Base-by-base conservation (phyloP, 2,888 invertebrate species). In the Pristionchus japonicus region DNA sequence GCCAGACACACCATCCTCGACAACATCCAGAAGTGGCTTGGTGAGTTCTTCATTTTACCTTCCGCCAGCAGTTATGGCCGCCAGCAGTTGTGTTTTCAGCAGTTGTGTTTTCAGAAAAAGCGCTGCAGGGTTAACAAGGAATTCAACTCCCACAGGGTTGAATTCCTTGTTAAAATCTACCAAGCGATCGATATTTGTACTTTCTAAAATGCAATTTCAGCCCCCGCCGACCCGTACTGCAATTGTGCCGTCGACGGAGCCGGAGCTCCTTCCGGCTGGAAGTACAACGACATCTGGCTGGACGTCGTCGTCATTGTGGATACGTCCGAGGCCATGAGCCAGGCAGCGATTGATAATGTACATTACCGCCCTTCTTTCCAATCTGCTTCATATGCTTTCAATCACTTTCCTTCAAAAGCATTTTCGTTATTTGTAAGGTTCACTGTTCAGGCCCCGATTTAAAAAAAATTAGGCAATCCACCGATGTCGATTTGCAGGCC, bases 1-100 rank as follows among this genome's bases (percentile, higher is more conserved):
- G 86, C 86, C 17, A 64, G 86, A 47, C 37, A 47, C 20, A 43
- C 40, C 13, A 40, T 86, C 47, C 47, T 67, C 27, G 40, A 13
- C 1, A 64, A 64, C 47, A 86, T 86, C 37, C 17, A 86, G 67
- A 31, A 84, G 37, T 84, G 84, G 84, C 52, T 84, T 1, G 27
- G 57, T 84, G n/a, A 20, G 82, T 67, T 67, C 15, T 57, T 15
- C 57, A 57, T 57, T 57, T 17, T 57, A 11, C n/a, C 17, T 57
- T 20, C 23, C 6, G 57, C n/a, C n/a, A n/a, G n/a, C n/a, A 61
- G 61, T 31, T 27, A 1, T 64, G 23, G 13, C 2, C 6, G 64
- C 61, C 1, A 49, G 1, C 17, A 15, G 11, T 49, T n/a, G n/a
- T n/a, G n/a, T n/a, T n/a, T n/a, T n/a, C n/a, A n/a, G n/a, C n/a